Base-by-base conservation (phyloP, 2,113 vertebrate genomes). In the Hippocampus zosterae region DNA sequence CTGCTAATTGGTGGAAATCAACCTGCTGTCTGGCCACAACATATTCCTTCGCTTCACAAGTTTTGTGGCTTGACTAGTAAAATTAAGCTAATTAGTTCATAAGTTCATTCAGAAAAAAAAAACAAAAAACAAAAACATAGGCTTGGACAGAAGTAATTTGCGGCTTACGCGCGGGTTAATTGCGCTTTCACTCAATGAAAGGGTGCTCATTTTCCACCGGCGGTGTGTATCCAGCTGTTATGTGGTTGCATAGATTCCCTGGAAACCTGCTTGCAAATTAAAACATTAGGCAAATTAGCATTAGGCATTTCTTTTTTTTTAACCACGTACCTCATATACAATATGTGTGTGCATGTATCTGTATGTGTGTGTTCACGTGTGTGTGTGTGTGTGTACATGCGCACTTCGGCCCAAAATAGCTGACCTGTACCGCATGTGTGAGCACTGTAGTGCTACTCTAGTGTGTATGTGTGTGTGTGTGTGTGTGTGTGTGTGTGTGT, bases 391-490 rank as follows among this genome's bases (percentile, higher is more conserved):
- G 19, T 2, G 56, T 27, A 2, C 13, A 23, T 16, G 33, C 57
- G 15, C 33, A 33, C 57, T 60, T 33, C 2, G 73, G 69, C 74
- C 74, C 71, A 81, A 85, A 85, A 86, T 84, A 86, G 79, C 79
- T 84, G 86, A 88, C 84, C 84, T 69, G 61, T 37, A 56, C 81
- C 77, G 70, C 71, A 68, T 79, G 74, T 85, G 72, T 68, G 67
- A 72, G 74, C 65, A 66, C 76, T 41, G 61, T 41, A 25, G 41
- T 13, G 41, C 63, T 74, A 55, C 62, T 3, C 70, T 52, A 52
- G 74, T 78, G 53, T 15, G 73, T n/a, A n/a, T n/a, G 29, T 4
- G 29, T 33, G 29, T 33, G 62, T 74, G 62, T 63, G 63, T 77
- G 53, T 75, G 70, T 77, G 65, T 73, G 72, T 82, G 64, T 75